A percentile compares a stretch with the other conserved stretches of the same genome.
These are phyloP conservation scores for Acronicta aceris DNA, from an alignment of 2,888 invertebrate genomes.

Conservation along the genomic window DNA sequence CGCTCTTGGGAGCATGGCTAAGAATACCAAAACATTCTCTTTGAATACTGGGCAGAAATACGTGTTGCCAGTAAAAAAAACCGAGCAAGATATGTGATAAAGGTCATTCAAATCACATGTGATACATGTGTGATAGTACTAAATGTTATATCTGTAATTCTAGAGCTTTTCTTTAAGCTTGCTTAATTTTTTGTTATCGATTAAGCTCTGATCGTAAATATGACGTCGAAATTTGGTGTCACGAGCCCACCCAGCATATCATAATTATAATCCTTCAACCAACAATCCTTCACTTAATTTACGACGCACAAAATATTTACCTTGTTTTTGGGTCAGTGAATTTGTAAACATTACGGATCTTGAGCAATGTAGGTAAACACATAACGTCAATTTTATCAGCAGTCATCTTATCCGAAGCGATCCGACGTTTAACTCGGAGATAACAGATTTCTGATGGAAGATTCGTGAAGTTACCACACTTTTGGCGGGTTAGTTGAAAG, in stretches of 20 bases:
- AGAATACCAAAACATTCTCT: too few relatives aligned
- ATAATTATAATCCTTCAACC: conserved; percentile 4
- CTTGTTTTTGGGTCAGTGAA: conserved; percentile 36
- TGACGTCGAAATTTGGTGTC: not conserved
- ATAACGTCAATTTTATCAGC: conserved; percentile 35
- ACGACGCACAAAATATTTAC: conserved; percentile 34
- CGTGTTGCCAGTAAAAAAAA: too few relatives aligned
- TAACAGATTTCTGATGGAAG: conserved; percentile 40
- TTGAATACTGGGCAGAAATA: too few relatives aligned
- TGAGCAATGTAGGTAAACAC: conserved; percentile 45
- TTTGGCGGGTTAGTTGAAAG: not conserved
- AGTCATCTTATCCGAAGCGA: conserved; percentile 40
- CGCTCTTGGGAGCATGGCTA: too few relatives aligned
- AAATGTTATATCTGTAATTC: too few relatives aligned
- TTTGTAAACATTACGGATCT: conserved; percentile 49
- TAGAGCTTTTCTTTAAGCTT: too few relatives aligned
- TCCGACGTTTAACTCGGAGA: conserved; percentile 31
- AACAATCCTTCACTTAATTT: conserved; percentile 17
- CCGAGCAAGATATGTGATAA: not conserved
- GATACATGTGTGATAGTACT: too few relatives aligned
- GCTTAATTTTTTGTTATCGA: too few relatives aligned
- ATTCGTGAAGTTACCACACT: conserved; percentile 12
- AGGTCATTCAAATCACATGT: conserved; percentile 3
- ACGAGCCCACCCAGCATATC: conserved; percentile 21
- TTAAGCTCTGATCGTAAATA: not conserved